Evolutionary conservation across 2,113 vertebrate genomes (phyloP).

Genomic region (Tympanuchus pallidicinctus): DNA sequence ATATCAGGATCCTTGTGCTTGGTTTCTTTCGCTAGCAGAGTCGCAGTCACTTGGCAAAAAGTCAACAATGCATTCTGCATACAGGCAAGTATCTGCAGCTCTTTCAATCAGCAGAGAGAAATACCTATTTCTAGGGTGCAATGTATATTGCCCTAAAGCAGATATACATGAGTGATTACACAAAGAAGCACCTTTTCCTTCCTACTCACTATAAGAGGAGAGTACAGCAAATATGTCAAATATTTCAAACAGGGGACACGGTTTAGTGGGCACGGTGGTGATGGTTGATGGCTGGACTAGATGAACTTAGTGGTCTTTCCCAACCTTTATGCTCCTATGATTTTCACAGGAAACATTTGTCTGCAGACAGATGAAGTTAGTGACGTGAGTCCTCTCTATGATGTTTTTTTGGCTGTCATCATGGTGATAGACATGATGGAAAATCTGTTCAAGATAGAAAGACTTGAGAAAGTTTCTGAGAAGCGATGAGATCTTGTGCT

Average conservation of each 20-base stretch:
- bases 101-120: neutral
- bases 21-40: neutral
- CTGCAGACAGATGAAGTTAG: neutral
- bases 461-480: neutral
- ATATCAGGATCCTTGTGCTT: neutral
- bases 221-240: neutral
- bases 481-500: neutral
- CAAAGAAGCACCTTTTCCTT: neutral
- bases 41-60: neutral
- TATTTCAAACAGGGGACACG: too few relatives aligned
- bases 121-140: neutral
- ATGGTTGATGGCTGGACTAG: too few relatives aligned
- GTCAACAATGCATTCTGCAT: neutral
- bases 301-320: too few relatives aligned
- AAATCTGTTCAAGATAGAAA: conserved; percentile 22
- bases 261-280: too few relatives aligned
- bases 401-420: conserved; percentile 38
- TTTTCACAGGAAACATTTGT: conserved; percentile 6
- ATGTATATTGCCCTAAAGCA: neutral
- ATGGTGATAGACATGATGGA: neutral
- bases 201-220: neutral
- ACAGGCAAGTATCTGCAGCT: neutral
- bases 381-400: neutral
- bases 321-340: too few relatives aligned
- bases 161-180: neutral